phyloP scores from a whole-genome alignment of 2,113 vertebrate species.

The Perccottus glenii region DNA sequence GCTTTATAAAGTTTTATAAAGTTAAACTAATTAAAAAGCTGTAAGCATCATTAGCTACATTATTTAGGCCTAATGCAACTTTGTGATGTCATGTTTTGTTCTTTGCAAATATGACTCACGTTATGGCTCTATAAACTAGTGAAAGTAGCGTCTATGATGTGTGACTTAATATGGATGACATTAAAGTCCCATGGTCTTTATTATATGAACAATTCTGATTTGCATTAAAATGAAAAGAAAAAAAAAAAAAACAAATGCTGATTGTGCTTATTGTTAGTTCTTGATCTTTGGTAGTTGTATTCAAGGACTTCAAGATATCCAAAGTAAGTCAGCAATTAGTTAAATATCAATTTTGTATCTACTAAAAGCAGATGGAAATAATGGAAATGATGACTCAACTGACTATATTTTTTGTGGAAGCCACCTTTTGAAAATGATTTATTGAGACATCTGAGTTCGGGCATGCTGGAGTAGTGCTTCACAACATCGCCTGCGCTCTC shows the following conservation, averaged over 20 bases:
- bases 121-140: too few relatives aligned
- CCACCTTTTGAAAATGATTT: slow-evolving; percentile 32
- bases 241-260: too few relatives aligned
- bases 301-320: background rate
- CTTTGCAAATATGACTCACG: too few relatives aligned
- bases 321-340: background rate
- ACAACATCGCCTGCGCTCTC: background rate
- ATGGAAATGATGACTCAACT: slow-evolving; percentile 20
- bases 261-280: background rate
- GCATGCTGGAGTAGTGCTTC: slow-evolving; percentile 16
- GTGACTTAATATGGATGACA: too few relatives aligned
- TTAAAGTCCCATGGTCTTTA: too few relatives aligned
- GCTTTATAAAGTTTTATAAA: too few relatives aligned
- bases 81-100: too few relatives aligned
- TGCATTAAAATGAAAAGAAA: too few relatives aligned
- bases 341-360: background rate
- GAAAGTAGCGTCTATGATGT: too few relatives aligned
- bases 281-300: background rate
- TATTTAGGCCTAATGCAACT: too few relatives aligned
- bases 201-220: background rate
- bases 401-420: slow-evolving; percentile 26
- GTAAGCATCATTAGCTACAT: too few relatives aligned
- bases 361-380: background rate
- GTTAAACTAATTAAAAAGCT: too few relatives aligned
- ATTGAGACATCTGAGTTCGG: slow-evolving; percentile 27